Percentiles rank a stretch among this genome's conserved stretches.
These are phyloP conservation scores for Pachymerium ferrugineum DNA, from an alignment of 2,888 invertebrate genomes.

Conservation along the genomic window DNA sequence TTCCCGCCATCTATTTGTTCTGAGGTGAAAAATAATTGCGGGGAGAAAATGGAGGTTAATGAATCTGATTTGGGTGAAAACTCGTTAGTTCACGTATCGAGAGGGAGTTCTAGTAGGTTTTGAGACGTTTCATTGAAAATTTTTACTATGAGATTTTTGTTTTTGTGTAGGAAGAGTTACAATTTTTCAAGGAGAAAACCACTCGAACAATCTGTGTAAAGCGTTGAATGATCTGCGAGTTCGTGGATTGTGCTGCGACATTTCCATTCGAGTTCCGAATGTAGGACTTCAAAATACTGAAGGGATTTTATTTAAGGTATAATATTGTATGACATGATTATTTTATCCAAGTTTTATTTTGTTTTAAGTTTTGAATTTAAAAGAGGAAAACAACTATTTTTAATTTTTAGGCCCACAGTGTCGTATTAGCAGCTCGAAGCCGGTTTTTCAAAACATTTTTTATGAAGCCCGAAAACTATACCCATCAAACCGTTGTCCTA, in stretches of 20 bases:
- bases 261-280: neutral
- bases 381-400: neutral
- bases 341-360: too few species aligned
- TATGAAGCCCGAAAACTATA: neutral
- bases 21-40: too few species aligned
- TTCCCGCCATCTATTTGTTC: too few species aligned
- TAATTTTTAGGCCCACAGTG: neutral
- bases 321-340: too few species aligned
- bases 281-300: neutral
- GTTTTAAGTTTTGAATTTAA: too few species aligned
- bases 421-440: neutral
- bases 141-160: neutral
- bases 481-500: neutral
- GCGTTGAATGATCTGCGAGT: neutral
- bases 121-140: neutral
- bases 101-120: neutral
- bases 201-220: neutral
- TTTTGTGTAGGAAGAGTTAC: neutral
- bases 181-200: neutral
- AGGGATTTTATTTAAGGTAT: neutral
- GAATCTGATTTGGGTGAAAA: too few species aligned
- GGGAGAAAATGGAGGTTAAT: too few species aligned
- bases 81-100: neutral
- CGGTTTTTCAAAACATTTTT: neutral
- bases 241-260: neutral